Evolutionary conservation across 1,140 invertebrate genomes (phyloP), one percentile per base, ranked within the genome.

Genomic region (Zaprionus tsacasi): DNA sequence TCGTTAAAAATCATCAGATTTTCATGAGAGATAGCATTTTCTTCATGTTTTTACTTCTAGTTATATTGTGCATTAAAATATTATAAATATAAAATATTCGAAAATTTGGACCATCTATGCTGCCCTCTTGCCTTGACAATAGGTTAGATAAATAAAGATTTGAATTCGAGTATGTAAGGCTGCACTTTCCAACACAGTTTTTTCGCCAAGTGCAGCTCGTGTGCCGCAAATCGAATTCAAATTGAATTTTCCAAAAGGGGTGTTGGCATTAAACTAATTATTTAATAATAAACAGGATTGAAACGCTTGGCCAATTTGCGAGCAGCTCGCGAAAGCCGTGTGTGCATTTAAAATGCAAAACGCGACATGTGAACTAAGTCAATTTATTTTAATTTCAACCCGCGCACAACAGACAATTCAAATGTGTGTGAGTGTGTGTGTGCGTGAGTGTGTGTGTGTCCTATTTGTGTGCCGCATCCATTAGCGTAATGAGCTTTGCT

Each of bases 241-340:
- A 83, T 83, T 88, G 70, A 74, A 79, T 83, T 76, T 76, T 36
- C 63, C 21, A 21, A 21, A 63, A 45, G 27, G 58, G 40, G 15
- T 60, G 35, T 25, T 45, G 73, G 77, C 71, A 75, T 89, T 78
- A 79, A 74, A 74, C 78, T 89, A 89, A 89, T 89, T 89, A 81
- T 78, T 81, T 81, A 89, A 79, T 85, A 88, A 89, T 89, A 89
- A 89, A 89, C 85, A 79, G 78, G 86, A 89, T 89, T 85, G 70
- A 71, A 69, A 59, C 74, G 78, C 74, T 81, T 88, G 74, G 78
- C 65, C 71, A 88, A 87, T 89, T 89, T 85, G 81, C 85, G 89
- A 89, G 89, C 81, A 75, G 68, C 69, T 66, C 64, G 74, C 38
- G 68, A 89, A 88, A 89, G 87, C 80, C 68, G 70, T 61, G 68